Evolutionary conservation across 2,113 vertebrate genomes (phyloP).

Genomic region (Stegastes partitus): DNA sequence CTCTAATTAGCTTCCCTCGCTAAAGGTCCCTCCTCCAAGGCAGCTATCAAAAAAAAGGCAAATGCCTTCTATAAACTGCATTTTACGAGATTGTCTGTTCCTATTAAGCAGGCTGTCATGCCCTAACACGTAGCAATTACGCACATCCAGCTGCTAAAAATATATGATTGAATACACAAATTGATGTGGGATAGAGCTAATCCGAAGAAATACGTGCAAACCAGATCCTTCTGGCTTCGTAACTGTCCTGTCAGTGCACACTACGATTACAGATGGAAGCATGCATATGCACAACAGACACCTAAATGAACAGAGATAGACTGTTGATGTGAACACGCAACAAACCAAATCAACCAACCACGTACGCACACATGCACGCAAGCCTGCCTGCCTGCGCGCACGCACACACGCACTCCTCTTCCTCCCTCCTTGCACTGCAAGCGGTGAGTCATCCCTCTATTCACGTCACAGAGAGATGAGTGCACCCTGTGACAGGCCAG

Average conservation of each 20-base stretch:
- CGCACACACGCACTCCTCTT: constrained; percentile 36
- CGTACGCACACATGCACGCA: constrained; percentile 24
- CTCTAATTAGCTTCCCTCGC: constrained; percentile 22
- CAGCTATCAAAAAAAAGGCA: constrained; percentile 34
- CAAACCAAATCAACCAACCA: constrained; percentile 45
- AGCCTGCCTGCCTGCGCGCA: constrained; percentile 6
- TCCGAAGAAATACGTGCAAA: constrained; percentile 6
- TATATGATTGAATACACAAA: constrained; percentile 70
- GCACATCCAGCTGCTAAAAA: constrained; percentile 75
- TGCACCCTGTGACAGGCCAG: constrained; percentile 83
- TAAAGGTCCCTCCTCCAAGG: constrained; percentile 29
- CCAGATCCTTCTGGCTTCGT: constrained; percentile 26
- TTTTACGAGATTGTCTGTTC: constrained; percentile 53
- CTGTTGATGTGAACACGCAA: constrained; percentile 37
- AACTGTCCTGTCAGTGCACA: constrained; percentile 12
- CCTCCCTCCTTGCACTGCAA: constrained; percentile 72
- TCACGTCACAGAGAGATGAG: constrained; percentile 85
- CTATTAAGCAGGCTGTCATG: constrained; percentile 62
- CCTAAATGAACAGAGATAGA: constrained; percentile 25
- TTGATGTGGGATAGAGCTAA: constrained; percentile 25
- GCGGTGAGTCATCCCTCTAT: constrained; percentile 86
- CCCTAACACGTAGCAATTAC: constrained; percentile 54
- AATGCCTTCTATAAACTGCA: constrained; percentile 39
- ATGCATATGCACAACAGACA: constrained; percentile 27
- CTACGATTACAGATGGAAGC: constrained; percentile 63